These are phyloP conservation scores for Tortricodes alternella DNA, from an alignment of 2,888 invertebrate species.

Conservation along the genomic window DNA sequence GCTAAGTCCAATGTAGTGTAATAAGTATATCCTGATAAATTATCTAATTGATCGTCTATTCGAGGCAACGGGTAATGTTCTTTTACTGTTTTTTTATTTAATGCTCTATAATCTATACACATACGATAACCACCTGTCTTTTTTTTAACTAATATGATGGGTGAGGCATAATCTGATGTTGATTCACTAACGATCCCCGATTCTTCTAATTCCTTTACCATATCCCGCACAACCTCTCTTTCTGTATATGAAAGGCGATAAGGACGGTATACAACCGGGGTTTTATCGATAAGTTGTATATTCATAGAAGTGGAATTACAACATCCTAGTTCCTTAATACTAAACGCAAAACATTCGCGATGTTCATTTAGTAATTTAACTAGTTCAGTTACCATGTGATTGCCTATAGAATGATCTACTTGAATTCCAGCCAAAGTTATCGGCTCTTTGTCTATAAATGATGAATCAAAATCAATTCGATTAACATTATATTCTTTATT, in stretches of 20 bases:
- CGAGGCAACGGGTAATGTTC: slow-evolving; percentile 32
- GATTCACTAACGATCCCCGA: slow-evolving; percentile 12
- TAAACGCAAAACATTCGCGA: slow-evolving; percentile 24
- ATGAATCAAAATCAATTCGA: background rate
- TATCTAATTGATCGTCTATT: slow-evolving; percentile 35
- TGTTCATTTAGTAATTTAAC: background rate
- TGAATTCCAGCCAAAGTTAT: too few species aligned
- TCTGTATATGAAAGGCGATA: slow-evolving; percentile 20
- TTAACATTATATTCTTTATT: background rate
- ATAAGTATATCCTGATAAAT: slow-evolving; percentile 23
- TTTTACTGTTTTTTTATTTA: slow-evolving; percentile 29
- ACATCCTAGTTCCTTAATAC: slow-evolving; percentile 19
- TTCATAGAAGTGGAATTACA: slow-evolving; percentile 1
- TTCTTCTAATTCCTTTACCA: slow-evolving; percentile 17
- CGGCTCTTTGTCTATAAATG: too few species aligned
- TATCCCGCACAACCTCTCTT: slow-evolving; percentile 14
- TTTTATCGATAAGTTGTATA: slow-evolving; percentile 12
- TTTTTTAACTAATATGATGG: slow-evolving; percentile 23
- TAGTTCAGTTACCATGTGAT: background rate
- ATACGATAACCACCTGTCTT: slow-evolving; percentile 36
- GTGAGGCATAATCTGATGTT: slow-evolving; percentile 11
- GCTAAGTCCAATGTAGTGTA: slow-evolving; percentile 29
- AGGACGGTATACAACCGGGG: slow-evolving; percentile 19
- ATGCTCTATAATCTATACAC: slow-evolving; percentile 26
- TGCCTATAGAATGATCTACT: background rate